phyloP scores from a whole-genome alignment of 1,140 invertebrate genomes.

The Bradysia coprophila region DNA sequence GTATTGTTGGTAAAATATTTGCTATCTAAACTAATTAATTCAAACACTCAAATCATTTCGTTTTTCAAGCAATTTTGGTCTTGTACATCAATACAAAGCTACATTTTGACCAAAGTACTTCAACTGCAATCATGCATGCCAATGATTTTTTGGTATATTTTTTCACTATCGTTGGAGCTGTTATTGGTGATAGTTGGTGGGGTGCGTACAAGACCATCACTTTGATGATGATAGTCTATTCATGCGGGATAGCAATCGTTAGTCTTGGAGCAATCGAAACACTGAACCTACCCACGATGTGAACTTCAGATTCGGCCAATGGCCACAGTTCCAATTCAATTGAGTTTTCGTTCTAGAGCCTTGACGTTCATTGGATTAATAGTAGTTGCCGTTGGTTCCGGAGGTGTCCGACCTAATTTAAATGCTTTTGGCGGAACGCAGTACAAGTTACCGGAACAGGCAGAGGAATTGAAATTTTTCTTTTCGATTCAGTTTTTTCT shows the following conservation, averaged over 20 bases:
- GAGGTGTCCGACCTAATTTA: slow-evolving; percentile 73
- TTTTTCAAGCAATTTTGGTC: slow-evolving; percentile 50
- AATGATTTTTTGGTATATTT: slow-evolving; percentile 77
- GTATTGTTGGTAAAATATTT: too few relatives aligned
- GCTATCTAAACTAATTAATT: too few relatives aligned
- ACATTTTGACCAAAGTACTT: slow-evolving; percentile 35
- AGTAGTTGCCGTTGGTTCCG: slow-evolving; percentile 50
- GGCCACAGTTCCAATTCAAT: too few relatives aligned
- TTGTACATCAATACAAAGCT: slow-evolving; percentile 58
- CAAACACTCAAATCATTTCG: too few relatives aligned
- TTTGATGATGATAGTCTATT: slow-evolving; percentile 50
- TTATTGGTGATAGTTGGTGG: slow-evolving; percentile 72
- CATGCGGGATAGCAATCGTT: slow-evolving; percentile 43
- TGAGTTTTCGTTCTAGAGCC: too few relatives aligned
- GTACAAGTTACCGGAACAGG: slow-evolving; percentile 37
- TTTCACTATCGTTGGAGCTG: slow-evolving; percentile 69
- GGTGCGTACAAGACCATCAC: slow-evolving; percentile 69
- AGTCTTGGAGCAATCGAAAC: slow-evolving; percentile 13
- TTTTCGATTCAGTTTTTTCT: slow-evolving; percentile 66
- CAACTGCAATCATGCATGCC: slow-evolving; percentile 66
- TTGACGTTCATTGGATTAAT: slow-evolving; percentile 14
- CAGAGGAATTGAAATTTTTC: slow-evolving; percentile 40
- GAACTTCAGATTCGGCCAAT: too few relatives aligned
- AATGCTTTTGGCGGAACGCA: slow-evolving; percentile 75
- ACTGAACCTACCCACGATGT: not conserved